Percentiles rank a stretch among this genome's conserved stretches.
phyloP scores from a whole-genome alignment of 2,113 vertebrate genomes.

The Struthidea cinerea region DNA sequence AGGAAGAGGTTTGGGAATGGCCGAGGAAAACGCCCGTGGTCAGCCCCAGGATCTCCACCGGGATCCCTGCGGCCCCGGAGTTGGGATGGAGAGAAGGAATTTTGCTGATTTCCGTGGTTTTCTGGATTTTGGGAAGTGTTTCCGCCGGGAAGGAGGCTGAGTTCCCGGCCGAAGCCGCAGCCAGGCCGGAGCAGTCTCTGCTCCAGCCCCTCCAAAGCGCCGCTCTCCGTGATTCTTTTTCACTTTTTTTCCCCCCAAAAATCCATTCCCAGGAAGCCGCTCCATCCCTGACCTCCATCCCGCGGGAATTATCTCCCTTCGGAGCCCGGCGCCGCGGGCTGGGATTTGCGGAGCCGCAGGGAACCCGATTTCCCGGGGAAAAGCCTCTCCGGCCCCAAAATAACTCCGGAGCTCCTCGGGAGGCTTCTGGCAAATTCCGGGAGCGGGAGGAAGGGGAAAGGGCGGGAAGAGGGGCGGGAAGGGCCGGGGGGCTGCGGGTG shows the following conservation, averaged over 20 bases:
- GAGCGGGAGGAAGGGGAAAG: background rate
- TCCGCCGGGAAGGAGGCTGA: background rate
- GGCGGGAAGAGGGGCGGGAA: background rate
- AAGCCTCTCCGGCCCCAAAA: background rate
- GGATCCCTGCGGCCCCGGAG: background rate
- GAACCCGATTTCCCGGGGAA: background rate
- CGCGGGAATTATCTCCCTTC: background rate
- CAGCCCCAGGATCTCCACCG: background rate
- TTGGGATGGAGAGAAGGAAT: background rate
- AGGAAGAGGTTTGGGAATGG: background rate
- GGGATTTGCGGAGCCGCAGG: background rate
- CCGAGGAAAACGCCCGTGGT: background rate
- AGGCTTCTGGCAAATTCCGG: background rate
- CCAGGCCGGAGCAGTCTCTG: background rate
- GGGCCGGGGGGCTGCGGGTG: background rate
- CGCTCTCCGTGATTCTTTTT: background rate
- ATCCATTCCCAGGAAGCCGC: background rate
- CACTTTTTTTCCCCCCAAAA: background rate
- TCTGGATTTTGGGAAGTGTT: background rate
- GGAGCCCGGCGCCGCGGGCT: background rate
- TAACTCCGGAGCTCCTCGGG: background rate
- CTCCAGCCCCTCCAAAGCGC: too few species aligned
- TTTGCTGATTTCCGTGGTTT: rapidly evolving
- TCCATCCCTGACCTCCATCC: background rate
- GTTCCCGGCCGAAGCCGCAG: background rate